Percentiles rank a stretch among this genome's conserved stretches.
Evolutionary conservation across 1,140 invertebrate genomes (phyloP).

Genomic region (Meloidogyne exigua): DNA sequence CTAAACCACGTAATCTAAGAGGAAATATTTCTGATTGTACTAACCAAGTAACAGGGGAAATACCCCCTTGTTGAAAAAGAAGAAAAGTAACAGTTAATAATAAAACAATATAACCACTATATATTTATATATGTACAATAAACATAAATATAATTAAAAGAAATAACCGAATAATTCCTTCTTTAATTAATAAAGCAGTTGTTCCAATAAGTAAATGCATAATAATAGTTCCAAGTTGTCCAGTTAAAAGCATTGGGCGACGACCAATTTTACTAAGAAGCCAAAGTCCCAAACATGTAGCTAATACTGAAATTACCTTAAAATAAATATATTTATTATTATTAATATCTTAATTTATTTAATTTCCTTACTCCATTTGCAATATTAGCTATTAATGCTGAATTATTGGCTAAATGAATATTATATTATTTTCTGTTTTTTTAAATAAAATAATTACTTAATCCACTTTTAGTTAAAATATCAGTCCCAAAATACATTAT

Average conservation of each 20-base stretch:
- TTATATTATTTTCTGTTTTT: no score
- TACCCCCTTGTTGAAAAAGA: conserved; percentile 18
- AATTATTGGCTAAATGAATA: neutral
- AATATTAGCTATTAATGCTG: conserved; percentile 19
- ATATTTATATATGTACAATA: neutral
- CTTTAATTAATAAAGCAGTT: neutral
- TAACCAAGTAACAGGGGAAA: conserved; percentile 24
- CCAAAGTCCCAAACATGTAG: conserved; percentile 4
- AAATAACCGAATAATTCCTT: conserved; percentile 7
- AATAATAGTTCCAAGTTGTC: conserved; percentile 17
- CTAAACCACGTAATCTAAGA: conserved; percentile 1
- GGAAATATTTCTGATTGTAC: conserved; percentile 26
- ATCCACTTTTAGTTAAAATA: conserved; percentile 11
- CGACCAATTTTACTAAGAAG: conserved; percentile 14
- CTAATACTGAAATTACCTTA: conserved; percentile 22
- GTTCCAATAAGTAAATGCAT: conserved; percentile 13
- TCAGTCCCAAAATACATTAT: conserved; percentile 26
- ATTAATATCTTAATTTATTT: no score
- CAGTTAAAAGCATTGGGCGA: conserved; percentile 16
- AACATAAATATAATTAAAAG: neutral
- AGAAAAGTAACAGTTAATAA: conserved; percentile 25
- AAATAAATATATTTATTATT: neutral
- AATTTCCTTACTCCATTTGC: conserved; percentile 6
- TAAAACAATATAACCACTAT: conserved; percentile 14
- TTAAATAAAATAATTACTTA: neutral